phyloP scores from a whole-genome alignment of 2,888 invertebrate genomes.

The Linnaemya vulpina region DNA sequence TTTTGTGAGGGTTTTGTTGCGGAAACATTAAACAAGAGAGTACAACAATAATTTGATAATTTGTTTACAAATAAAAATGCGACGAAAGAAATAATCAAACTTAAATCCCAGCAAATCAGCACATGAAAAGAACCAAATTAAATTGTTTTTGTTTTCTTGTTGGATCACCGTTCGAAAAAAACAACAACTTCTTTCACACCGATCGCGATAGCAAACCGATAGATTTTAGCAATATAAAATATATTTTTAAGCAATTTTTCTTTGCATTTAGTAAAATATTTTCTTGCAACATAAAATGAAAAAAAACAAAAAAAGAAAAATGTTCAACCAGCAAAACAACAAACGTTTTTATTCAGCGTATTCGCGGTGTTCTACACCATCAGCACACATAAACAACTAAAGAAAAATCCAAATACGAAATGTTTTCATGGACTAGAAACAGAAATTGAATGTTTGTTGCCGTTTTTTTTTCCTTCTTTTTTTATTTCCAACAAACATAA shows the following conservation, averaged over 20 bases:
- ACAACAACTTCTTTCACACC: constrained; percentile 7
- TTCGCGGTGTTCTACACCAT: constrained; percentile 49
- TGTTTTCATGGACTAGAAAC: constrained; percentile 63
- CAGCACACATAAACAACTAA: constrained; percentile 54
- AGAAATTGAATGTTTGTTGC: constrained; percentile 34
- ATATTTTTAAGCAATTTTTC: constrained; percentile 20
- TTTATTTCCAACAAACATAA: constrained; percentile 19
- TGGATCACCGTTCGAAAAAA: background rate
- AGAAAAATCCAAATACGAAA: constrained; percentile 63
- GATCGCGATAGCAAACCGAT: background rate
- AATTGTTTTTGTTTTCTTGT: background rate
- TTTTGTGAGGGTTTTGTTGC: background rate
- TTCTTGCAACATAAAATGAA: constrained; percentile 1
- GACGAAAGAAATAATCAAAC: constrained; percentile 37
- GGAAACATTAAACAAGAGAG: background rate
- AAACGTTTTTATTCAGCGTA: constrained; percentile 36
- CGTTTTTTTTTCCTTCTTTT: background rate
- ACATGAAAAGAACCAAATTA: background rate
- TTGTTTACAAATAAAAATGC: constrained; percentile 43
- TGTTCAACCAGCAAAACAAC: constrained; percentile 1
- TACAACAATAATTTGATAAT: constrained; percentile 11
- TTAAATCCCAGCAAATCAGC: constrained; percentile 21
- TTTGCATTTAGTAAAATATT: constrained; percentile 21
- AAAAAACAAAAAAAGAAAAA: no score
- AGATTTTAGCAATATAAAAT: background rate